phyloP scores from a whole-genome alignment of 2,888 invertebrate species.

The Nowickia ferox region DNA sequence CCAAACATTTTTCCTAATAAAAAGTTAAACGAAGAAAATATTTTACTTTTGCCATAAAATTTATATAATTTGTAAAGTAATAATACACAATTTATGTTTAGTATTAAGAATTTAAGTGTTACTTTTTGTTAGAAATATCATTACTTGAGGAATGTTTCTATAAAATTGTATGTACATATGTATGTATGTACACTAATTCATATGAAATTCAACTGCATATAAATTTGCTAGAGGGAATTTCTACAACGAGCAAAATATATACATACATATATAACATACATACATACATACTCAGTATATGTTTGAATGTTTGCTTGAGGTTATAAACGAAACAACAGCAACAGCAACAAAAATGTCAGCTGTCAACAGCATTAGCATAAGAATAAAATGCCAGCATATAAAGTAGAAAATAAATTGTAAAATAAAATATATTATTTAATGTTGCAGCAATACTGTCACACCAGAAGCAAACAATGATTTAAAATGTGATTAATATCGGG shows the following conservation, averaged over 20 bases:
- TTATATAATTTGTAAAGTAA: too few relatives aligned
- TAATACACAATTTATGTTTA: too few relatives aligned
- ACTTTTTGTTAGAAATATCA: too few relatives aligned
- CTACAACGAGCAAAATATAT: not conserved
- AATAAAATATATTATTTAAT: slow-evolving; percentile 24
- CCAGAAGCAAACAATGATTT: not conserved
- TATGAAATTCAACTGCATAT: too few relatives aligned
- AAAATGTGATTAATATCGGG: not conserved
- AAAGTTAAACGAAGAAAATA: too few relatives aligned
- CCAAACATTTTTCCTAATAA: too few relatives aligned
- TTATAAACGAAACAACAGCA: slow-evolving; percentile 31
- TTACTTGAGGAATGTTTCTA: too few relatives aligned
- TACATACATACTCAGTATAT: not conserved
- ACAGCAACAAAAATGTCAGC: slow-evolving; percentile 41
- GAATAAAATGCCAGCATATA: slow-evolving; percentile 30
- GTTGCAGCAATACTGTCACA: slow-evolving; percentile 14
- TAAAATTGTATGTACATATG: too few relatives aligned
- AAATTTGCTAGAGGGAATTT: not conserved
- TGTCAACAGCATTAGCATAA: slow-evolving; percentile 57
- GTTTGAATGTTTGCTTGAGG: slow-evolving; percentile 38
- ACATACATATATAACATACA: too few relatives aligned
- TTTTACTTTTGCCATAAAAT: too few relatives aligned
- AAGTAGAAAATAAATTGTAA: not conserved
- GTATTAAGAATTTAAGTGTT: too few relatives aligned
- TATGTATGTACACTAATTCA: not conserved